A percentile compares a stretch with the other conserved stretches of the same genome.
Evolutionary conservation across 37 sponge, comb jelly and placozoan species (phyloP).

Genomic region (Sycon ciliatum): DNA sequence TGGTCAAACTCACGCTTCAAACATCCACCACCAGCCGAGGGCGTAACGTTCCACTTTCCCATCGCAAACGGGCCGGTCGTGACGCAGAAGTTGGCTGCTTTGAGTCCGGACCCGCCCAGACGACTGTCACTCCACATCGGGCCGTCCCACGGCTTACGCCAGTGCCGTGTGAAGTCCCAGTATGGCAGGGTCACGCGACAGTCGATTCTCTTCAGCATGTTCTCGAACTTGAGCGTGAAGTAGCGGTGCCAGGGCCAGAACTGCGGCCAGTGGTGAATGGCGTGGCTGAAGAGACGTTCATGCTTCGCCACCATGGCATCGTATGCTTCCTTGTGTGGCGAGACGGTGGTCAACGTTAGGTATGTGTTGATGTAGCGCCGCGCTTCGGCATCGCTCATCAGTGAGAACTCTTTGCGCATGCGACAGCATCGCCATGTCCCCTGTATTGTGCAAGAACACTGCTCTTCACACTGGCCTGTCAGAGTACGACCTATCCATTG

Average conservation of each 20-base stretch:
- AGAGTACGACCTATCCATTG: too few species aligned
- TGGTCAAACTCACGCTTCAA: too few species aligned
- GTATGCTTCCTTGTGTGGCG: background rate
- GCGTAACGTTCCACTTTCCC: background rate
- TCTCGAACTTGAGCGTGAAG: constrained; percentile 5
- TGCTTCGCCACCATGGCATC: background rate
- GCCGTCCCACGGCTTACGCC: constrained; percentile 1
- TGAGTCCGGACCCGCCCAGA: background rate
- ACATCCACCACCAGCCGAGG: background rate
- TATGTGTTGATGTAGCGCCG: background rate
- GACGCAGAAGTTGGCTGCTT: background rate
- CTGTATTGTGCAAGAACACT: background rate
- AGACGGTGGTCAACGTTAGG: background rate
- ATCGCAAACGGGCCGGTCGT: constrained; percentile 2
- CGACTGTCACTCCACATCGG: background rate
- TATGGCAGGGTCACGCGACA: background rate
- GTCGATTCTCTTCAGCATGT: background rate
- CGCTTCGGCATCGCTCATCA: background rate
- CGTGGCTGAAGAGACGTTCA: background rate
- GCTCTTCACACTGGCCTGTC: too few species aligned
- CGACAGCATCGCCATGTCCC: background rate
- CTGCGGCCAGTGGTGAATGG: background rate
- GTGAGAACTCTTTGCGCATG: constrained; percentile 2
- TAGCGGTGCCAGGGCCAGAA: constrained; percentile 9
- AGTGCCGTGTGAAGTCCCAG: background rate